Conservation (phyloP, 2,888 invertebrate species). For the Lasioglossum villosulum region DNA sequence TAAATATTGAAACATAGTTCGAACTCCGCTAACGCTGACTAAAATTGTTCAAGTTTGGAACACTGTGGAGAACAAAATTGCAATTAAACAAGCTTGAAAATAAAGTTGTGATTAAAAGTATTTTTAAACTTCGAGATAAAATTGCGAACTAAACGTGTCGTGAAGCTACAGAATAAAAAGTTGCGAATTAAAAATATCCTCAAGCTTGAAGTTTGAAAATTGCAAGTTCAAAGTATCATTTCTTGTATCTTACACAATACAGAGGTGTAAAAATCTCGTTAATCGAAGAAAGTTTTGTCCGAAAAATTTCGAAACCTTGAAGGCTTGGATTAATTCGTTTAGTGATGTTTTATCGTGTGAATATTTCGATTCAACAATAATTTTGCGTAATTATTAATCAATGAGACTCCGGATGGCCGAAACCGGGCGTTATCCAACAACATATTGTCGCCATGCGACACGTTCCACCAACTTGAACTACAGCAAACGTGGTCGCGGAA, state of each 20-base stretch:
- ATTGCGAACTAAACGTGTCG: neutral
- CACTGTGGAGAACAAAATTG: neutral
- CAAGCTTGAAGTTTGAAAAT: neutral
- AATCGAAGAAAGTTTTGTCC: neutral
- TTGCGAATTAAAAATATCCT: neutral
- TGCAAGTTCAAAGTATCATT: neutral
- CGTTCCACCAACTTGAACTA: slow-evolving; percentile 76
- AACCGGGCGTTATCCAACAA: slow-evolving; percentile 35
- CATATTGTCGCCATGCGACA: slow-evolving; percentile 47
- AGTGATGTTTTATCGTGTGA: neutral
- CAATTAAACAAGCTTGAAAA: no score
- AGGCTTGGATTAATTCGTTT: neutral
- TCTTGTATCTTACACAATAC: neutral
- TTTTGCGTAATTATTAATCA: neutral
- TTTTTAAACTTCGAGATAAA: neutral
- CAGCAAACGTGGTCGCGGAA: slow-evolving; percentile 67
- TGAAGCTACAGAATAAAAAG: neutral
- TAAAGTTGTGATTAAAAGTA: neutral
- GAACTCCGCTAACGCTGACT: neutral
- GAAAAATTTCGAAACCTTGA: neutral
- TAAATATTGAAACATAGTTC: neutral
- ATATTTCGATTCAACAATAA: neutral
- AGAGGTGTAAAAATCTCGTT: neutral
- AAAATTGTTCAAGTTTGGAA: neutral
- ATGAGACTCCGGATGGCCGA: slow-evolving; percentile 26